phyloP scores from a whole-genome alignment of 2,113 vertebrate species.

The Malaclemys terrapin region DNA sequence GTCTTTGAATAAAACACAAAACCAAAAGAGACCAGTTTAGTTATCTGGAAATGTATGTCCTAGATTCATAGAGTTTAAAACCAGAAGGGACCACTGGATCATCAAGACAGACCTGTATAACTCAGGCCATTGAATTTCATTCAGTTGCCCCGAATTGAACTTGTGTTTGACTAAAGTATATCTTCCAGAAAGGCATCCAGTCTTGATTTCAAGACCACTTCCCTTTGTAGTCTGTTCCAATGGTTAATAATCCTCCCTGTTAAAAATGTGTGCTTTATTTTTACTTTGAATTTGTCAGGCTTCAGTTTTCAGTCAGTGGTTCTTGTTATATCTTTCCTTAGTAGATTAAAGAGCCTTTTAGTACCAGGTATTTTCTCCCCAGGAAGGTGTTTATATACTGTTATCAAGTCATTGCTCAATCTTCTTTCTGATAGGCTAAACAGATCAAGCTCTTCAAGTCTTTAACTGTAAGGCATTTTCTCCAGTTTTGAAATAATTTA shows the following conservation, averaged over 20 bases:
- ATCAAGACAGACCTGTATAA: neutral
- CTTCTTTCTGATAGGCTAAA: neutral
- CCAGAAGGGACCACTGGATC: neutral
- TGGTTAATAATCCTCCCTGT: accelerated
- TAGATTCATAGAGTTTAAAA: neutral
- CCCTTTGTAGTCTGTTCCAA: neutral
- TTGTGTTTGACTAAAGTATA: neutral
- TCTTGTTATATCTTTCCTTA: neutral
- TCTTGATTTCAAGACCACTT: neutral
- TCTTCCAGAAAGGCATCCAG: neutral
- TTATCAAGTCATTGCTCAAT: neutral
- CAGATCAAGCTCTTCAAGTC: neutral
- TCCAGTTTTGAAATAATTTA: neutral
- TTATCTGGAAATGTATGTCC: neutral
- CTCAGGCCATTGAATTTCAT: neutral
- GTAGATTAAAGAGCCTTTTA: neutral
- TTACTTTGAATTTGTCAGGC: neutral
- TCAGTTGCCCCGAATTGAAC: neutral
- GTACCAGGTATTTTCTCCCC: neutral
- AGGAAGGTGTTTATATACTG: constrained; percentile 1
- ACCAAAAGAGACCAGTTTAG: neutral
- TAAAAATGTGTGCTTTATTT: neutral
- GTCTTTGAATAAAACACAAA: neutral
- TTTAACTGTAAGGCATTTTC: neutral
- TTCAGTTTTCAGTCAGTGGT: neutral